A percentile compares a stretch with the other conserved stretches of the same genome.
Conservation (phyloP, 2,888 invertebrate species). For the Parthenolecanium corni region DNA sequence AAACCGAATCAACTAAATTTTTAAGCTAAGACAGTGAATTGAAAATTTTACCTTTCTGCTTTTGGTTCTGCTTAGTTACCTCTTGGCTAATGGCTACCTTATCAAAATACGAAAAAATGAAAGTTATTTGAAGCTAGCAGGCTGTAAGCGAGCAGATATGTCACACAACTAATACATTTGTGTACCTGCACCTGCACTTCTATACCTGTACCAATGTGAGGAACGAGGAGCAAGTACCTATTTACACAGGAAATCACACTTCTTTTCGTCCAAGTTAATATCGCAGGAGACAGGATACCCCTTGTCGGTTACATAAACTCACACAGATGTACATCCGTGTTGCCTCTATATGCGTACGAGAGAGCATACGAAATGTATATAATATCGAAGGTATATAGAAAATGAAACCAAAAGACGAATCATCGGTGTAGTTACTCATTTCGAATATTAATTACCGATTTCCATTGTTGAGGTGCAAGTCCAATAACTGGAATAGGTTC, state of each 20-base stretch:
- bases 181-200: too few relatives aligned
- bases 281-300: slow-evolving; percentile 6
- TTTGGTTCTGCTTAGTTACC: too few relatives aligned
- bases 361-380: not conserved
- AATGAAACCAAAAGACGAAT: too few relatives aligned
- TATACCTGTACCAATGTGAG: too few relatives aligned
- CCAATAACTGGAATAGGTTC: not conserved
- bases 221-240: not conserved
- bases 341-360: not conserved
- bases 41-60: too few relatives aligned
- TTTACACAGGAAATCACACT: slow-evolving; percentile 15
- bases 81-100: too few relatives aligned
- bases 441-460: not conserved
- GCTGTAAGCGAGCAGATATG: too few relatives aligned
- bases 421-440: not conserved
- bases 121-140: too few relatives aligned
- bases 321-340: not conserved
- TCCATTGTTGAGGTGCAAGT: not conserved
- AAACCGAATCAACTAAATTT: too few relatives aligned
- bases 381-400: not conserved
- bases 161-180: too few relatives aligned
- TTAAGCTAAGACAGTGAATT: too few relatives aligned
- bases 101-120: too few relatives aligned
- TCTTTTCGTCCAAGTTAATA: not conserved
- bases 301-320: slow-evolving; percentile 10